These are phyloP conservation scores for Andricus curvator DNA, from an alignment of 2,888 invertebrate genomes.

Conservation along the genomic window DNA sequence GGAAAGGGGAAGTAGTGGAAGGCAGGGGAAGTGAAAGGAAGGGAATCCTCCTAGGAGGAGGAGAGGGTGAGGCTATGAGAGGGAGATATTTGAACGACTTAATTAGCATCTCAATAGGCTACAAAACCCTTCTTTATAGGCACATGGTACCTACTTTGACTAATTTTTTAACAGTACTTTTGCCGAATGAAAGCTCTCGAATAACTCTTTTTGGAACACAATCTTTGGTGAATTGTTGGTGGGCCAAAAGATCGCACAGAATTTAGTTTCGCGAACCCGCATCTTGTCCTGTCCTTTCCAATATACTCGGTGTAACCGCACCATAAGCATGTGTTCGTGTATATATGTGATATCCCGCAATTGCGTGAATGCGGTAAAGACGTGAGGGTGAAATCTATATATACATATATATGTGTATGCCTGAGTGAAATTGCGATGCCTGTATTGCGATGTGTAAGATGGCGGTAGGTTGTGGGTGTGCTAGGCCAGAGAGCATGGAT, in stretches of 20 bases:
- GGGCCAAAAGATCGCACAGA: conserved; percentile 19
- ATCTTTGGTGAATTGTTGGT: background rate
- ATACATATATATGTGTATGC: background rate
- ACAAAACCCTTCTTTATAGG: too few species aligned
- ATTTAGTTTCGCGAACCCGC: conserved; percentile 45
- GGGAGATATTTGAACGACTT: too few species aligned
- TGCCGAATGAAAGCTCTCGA: too few species aligned
- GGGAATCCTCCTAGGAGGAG: too few species aligned
- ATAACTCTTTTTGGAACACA: background rate
- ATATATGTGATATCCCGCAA: conserved; percentile 47
- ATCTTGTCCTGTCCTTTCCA: conserved; percentile 69
- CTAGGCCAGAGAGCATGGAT: conserved; percentile 70
- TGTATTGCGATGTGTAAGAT: conserved; percentile 41
- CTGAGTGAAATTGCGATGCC: background rate
- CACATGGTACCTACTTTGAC: too few species aligned
- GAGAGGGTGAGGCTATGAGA: too few species aligned
- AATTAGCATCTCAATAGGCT: too few species aligned
- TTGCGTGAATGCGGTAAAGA: conserved; percentile 42
- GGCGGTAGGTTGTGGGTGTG: conserved; percentile 47
- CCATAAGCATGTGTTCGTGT: conserved; percentile 51
- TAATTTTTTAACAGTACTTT: too few species aligned
- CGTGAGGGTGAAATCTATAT: conserved; percentile 45
- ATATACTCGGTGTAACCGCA: conserved; percentile 63
- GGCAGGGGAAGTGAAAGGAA: too few species aligned
- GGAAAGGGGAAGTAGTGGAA: too few species aligned